Evolutionary conservation across 2,888 invertebrate genomes (phyloP).

Genomic region (Epiblema foenella): DNA sequence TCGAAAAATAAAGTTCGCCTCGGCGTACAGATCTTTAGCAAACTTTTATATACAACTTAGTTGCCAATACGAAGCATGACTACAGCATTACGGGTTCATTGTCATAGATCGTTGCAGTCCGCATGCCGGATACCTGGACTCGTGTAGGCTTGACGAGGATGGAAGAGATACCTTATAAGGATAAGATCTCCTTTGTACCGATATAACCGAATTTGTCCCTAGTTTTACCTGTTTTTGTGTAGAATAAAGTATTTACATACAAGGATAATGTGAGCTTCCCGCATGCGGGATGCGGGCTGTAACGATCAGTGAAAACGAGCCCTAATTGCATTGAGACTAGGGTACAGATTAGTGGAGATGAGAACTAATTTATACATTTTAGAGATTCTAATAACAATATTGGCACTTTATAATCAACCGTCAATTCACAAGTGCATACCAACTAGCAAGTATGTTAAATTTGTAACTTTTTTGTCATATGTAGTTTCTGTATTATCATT

Average conservation of each 20-base stretch:
- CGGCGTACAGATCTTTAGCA: conserved; percentile 17
- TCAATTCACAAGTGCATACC: conserved; percentile 7
- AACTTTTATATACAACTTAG: conserved; percentile 11
- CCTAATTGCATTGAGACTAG: conserved; percentile 24
- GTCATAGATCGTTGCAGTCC: too few relatives aligned
- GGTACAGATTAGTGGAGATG: conserved; percentile 32
- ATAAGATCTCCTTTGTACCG: too few relatives aligned
- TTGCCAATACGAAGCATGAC: conserved; percentile 20
- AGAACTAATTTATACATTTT: conserved; percentile 34
- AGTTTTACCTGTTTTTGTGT: too few relatives aligned
- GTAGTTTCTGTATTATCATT: background rate
- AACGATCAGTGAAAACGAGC: too few relatives aligned
- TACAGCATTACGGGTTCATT: background rate
- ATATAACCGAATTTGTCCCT: too few relatives aligned
- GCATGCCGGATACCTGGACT: too few relatives aligned
- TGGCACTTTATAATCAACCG: conserved; percentile 28
- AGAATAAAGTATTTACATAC: too few relatives aligned
- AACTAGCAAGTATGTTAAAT: background rate
- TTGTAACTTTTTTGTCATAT: background rate
- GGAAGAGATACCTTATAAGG: too few relatives aligned
- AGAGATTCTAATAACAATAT: conserved; percentile 44
- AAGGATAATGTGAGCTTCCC: too few relatives aligned
- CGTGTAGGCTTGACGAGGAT: too few relatives aligned
- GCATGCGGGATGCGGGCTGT: too few relatives aligned
- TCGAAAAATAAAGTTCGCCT: conserved; percentile 25